Evolutionary conservation across 2,797 vertebrate genomes (phyloP), one percentile per base, ranked within the genome.

Genomic region (Champsocephalus esox): DNA sequence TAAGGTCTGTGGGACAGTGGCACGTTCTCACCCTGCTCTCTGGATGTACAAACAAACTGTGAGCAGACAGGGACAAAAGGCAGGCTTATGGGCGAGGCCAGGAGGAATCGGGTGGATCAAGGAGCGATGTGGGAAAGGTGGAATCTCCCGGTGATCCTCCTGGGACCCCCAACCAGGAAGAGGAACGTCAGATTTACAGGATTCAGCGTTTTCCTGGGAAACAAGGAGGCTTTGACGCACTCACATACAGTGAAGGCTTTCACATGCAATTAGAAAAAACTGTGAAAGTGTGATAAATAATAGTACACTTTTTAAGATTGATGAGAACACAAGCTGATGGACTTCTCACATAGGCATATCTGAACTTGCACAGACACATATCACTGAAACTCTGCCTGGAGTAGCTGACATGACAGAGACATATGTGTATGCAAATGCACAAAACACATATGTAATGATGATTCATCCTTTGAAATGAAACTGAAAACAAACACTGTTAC

Each of bases 121-220:
- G 91, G 70, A 81, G 86, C 61, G 44, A 92, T 93, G 92, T 94
- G 94, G 92, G 93, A 94, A 94, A 90, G 78, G 84, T 92, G 92
- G 93, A 93, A 93, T 94, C 92, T 90, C 92, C 92, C 87, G 60
- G 19, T 74, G 79, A 83, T 89, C 77, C 80, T 86, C 86, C 78
- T 66, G 87, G 72, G 93, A 94, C 92, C 93, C 88, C 91, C 93
- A 38, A 84, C 90, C 84, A 86, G 90, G 78, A 87, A 86, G 80
- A 81, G 82, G 70, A 79, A 81, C 65, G 86, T 88, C 88, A 89
- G 93, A 92, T 89, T 94, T 92, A 87, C 68, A 73, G 92, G 85
- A 90, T 91, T 87, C 80, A 70, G 6, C 4, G 41, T 89, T 83
- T 73, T 88, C 91, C 86, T 93, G 94, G 93, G 93, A 94, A 94